Conservation (phyloP, 1,140 invertebrate genomes). For the Hylyphantes graminicola region DNA sequence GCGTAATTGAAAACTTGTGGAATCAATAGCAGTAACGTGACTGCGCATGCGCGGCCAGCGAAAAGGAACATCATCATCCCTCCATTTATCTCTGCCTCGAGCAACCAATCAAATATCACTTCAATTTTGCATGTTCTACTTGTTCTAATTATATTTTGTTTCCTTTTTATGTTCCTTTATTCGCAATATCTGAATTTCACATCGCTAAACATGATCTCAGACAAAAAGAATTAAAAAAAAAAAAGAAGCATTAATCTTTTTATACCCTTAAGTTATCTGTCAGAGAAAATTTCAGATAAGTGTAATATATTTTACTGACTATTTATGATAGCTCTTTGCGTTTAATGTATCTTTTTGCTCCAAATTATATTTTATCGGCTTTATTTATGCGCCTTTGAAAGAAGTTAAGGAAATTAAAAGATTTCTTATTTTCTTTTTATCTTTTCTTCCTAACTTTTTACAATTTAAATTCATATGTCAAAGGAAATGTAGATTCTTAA, state of each 20-base stretch:
- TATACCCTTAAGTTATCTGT: constrained; percentile 42
- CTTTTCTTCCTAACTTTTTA: too few relatives aligned
- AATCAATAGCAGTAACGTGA: constrained; percentile 1
- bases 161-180: constrained; percentile 54
- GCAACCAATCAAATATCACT: constrained; percentile 56
- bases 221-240: constrained; percentile 39
- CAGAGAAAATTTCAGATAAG: constrained; percentile 15
- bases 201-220: constrained; percentile 51
- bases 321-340: constrained; percentile 15
- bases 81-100: constrained; percentile 52
- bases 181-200: constrained; percentile 43
- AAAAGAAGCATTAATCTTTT: constrained; percentile 58
- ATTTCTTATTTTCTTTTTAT: constrained; percentile 6
- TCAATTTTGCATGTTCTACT: constrained; percentile 59
- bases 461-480: too few relatives aligned
- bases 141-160: constrained; percentile 59
- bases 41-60: constrained; percentile 29
- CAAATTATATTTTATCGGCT: constrained; percentile 25
- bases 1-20: neutral
- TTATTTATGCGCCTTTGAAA: constrained; percentile 7
- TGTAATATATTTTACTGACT: constrained; percentile 30
- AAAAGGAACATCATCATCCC: constrained; percentile 44
- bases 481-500: too few relatives aligned
- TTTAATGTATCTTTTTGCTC: constrained; percentile 1
- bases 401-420: constrained; percentile 31